These are phyloP conservation scores for Trachelus troglodyta DNA, from an alignment of 2,888 invertebrate genomes.

Conservation along the genomic window DNA sequence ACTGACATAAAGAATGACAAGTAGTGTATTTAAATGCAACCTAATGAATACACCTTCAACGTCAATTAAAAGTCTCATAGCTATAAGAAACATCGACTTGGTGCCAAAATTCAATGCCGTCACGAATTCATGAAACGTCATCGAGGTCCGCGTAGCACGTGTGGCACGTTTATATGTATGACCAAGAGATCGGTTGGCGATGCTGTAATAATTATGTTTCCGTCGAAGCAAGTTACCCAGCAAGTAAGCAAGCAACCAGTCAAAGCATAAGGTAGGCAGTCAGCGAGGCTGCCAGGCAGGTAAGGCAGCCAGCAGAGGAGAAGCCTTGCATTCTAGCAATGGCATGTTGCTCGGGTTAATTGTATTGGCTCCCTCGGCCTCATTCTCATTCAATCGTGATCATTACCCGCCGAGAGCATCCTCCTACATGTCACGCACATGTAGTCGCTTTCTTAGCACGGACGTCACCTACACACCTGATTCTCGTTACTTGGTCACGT, in stretches of 20 bases:
- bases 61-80: background rate
- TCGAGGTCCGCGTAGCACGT: background rate
- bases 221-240: conserved; percentile 24
- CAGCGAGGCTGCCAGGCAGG: conserved; percentile 14
- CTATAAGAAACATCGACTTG: background rate
- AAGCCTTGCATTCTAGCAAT: conserved; percentile 49
- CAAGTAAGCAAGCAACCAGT: conserved; percentile 35
- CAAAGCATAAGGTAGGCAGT: conserved; percentile 19
- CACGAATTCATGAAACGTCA: background rate
- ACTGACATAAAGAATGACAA: background rate
- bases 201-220: conserved; percentile 51
- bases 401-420: conserved; percentile 57
- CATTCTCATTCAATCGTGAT: conserved; percentile 64
- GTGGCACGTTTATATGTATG: conserved; percentile 24
- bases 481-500: conserved; percentile 29
- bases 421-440: conserved; percentile 53
- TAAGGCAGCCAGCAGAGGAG: conserved; percentile 24
- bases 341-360: conserved; percentile 59
- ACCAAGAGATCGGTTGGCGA: conserved; percentile 36
- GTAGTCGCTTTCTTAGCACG: conserved; percentile 33
- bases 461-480: conserved; percentile 12
- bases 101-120: background rate
- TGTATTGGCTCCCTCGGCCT: conserved; percentile 60
- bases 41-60: background rate
- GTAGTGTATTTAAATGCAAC: background rate